Base-by-base conservation (phyloP, 2,797 vertebrate genomes). In the Sebastes vulpes region DNA sequence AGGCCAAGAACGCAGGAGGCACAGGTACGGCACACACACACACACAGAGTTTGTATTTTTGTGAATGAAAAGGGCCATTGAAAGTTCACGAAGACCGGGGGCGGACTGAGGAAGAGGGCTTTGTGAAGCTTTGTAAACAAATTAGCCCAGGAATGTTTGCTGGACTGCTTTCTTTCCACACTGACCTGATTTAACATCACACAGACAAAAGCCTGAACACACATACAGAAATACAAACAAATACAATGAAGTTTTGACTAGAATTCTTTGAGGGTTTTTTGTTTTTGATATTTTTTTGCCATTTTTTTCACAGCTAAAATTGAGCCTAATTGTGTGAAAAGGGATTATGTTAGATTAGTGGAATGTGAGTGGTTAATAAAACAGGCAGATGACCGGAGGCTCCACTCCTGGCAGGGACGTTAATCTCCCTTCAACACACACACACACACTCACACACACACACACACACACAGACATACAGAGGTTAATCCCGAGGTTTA, bases 361-460 rank as follows among this genome's bases (percentile, higher is more conserved):
- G 92, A 93, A 94, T 95, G 88, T 93, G 92, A 94, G 93, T 91
- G 94, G 94, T 95, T 96, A 95, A 96, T 94, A 93, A 94, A 95
- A 93, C 91, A 86, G 89, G 90, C 94, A 95, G 92, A 94, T 94
- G 92, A 95, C 91, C 76, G 54, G 87, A 88, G 85, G 81, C 83
- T 93, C 72, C 48, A 23, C 76, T 89, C 63, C 84, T 87, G 72
- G 85, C 76, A 66, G 80, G 46, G 75, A 86, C 11, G 77, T 85
- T 93, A 94, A 94, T 94, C 93, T 90, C 70, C 32, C 78, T 20
- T 31, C 79, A 77, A 64, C 82, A 81, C 73, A 84, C 58, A 78
- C 77, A 74, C 74, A 56, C 65, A 74, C 64, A 67, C 59, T 63
- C 71, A 72, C 58, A 74, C 65, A 72, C 52, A 6, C 29, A 80